Base-by-base conservation (phyloP, 2,888 invertebrate species). In the Plagodis dolabraria region DNA sequence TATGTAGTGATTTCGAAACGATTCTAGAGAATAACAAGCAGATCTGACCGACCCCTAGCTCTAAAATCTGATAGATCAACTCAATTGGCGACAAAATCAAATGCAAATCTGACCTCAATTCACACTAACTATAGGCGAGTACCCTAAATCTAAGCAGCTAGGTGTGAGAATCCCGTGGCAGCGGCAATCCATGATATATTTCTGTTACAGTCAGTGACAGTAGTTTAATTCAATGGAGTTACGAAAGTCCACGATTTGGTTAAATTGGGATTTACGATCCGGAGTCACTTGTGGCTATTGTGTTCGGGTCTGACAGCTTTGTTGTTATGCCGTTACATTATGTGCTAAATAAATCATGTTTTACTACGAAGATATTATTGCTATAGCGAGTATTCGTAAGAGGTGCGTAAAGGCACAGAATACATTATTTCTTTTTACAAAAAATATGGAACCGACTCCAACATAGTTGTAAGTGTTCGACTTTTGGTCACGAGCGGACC, bases 51-150 rank as follows among this genome's bases (percentile, higher is more conserved):
- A 22, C 22, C 22, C 4, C 22, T 22, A 22, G 22, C 22, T 2
- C 22, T 22, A 22, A 22, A 22, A 22, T 22, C 22, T 22, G 22
- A 22, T 22, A 22, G 22, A 22, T 64, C 69, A 76, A 74, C 66
- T 70, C 76, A 75, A 77, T 78, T 78, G 76, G 62, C 60, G 67
- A 70, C 71, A 66, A 73, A 74, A 63, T 68, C 65, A 61, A 69
- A 76, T 72, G 76, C 70, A 74, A 76, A 75, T 71, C 64, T 76
- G 77, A 74, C 76, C 78, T 67, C 66, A 70, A 70, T 77, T 34
- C 12, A 22, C 7, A 36, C 36, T 7, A 36, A 22, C 7, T 12
- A 12, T 7, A 36, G 12, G 12, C 47, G 8, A 2, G 36, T 22
- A 9, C 12, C 11, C n/a, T 12, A 38, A 11, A 38, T 48, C 38